Percentiles rank a stretch among this genome's conserved stretches.
phyloP scores from a whole-genome alignment of 2,113 vertebrate genomes.

The Microtus ochrogaster region DNA sequence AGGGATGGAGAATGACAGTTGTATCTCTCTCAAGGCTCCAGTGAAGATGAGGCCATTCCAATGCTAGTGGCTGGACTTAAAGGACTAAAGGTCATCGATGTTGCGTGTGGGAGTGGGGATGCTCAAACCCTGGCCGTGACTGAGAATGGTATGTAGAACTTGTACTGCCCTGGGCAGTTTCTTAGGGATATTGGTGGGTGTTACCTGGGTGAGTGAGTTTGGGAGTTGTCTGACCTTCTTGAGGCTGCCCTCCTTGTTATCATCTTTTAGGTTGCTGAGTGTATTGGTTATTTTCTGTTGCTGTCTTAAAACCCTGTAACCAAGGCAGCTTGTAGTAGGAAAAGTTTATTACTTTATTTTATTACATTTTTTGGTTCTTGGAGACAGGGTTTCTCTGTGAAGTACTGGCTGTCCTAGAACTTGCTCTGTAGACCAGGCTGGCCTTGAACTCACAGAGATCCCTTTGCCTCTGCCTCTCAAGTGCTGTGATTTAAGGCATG shows the following conservation, averaged over 20 bases:
- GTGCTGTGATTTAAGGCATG: neutral
- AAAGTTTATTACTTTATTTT: neutral
- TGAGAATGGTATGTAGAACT: slow-evolving; percentile 92
- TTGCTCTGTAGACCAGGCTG: neutral
- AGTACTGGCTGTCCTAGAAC: neutral
- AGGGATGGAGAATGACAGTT: neutral
- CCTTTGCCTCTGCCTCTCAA: too few relatives aligned
- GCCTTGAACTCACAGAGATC: neutral
- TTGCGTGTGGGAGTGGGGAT: slow-evolving; percentile 97
- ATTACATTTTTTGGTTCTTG: neutral
- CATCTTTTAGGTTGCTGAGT: neutral
- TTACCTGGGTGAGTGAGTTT: neutral
- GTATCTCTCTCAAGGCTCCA: slow-evolving; percentile 90
- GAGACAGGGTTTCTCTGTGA: neutral
- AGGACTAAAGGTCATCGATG: slow-evolving; percentile 96
- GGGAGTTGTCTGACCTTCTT: neutral
- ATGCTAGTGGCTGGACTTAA: slow-evolving; percentile 96
- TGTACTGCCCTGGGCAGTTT: accelerated
- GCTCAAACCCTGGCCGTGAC: slow-evolving; percentile 98
- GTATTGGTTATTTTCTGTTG: neutral
- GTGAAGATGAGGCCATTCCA: slow-evolving; percentile 98
- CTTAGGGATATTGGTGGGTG: accelerated
- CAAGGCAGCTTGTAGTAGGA: neutral
- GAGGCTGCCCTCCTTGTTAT: neutral
- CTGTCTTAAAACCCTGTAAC: neutral